These are phyloP conservation scores for Anser brachyrhynchus DNA, from an alignment of 2,113 vertebrate species.

Conservation along the genomic window DNA sequence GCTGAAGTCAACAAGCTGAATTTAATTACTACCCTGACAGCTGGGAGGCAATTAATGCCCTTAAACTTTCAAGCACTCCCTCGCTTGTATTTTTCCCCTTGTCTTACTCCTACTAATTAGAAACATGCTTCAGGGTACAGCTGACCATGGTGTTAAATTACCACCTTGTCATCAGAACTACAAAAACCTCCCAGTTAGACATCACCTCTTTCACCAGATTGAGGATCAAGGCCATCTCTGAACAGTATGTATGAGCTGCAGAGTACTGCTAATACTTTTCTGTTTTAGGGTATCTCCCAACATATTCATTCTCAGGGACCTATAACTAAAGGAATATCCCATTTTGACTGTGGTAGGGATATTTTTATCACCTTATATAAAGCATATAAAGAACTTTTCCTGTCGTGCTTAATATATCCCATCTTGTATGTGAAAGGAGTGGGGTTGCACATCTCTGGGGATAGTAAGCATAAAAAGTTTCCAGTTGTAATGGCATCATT, in stretches of 20 bases:
- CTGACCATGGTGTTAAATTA: constrained; percentile 28
- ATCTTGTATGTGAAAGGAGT: not conserved
- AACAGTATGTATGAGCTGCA: not conserved
- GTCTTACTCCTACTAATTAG: constrained; percentile 56
- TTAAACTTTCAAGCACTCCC: constrained; percentile 23
- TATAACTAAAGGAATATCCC: not conserved
- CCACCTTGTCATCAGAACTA: not conserved
- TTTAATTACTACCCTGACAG: constrained; percentile 75
- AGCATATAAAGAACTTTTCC: not conserved
- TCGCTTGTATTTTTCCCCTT: constrained; percentile 9
- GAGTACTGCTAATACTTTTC: not conserved
- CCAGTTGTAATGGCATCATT: not conserved
- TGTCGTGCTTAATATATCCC: not conserved
- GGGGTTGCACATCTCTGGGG: not conserved
- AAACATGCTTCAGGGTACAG: constrained; percentile 49
- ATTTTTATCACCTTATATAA: not conserved
- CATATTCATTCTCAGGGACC: not conserved
- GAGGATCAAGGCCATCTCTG: not conserved
- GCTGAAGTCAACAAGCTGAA: constrained; percentile 70
- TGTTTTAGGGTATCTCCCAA: not conserved
- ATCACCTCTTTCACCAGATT: not conserved
- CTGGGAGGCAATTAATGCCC: constrained; percentile 73
- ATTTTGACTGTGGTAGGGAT: not conserved
- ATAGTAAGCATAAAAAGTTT: not conserved
- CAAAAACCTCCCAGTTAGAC: not conserved